phyloP scores from a whole-genome alignment of 2,797 vertebrate species.

The Limosa lapponica region DNA sequence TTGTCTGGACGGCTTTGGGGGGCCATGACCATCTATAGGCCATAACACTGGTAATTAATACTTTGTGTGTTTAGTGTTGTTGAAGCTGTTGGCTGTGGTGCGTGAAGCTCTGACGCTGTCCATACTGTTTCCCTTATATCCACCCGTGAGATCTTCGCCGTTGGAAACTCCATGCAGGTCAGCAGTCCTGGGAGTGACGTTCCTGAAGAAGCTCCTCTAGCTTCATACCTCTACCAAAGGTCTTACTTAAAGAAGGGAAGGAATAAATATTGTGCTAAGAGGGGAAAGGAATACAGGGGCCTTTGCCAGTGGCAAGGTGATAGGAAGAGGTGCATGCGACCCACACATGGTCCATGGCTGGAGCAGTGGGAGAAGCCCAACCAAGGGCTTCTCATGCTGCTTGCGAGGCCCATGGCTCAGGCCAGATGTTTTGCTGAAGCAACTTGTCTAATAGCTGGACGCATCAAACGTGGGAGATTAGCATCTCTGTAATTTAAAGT shows the following conservation, averaged over 20 bases:
- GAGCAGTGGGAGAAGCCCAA: rapidly evolving
- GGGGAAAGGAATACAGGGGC: neutral
- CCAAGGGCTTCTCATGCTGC: neutral
- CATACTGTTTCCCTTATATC: neutral
- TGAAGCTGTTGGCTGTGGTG: slow-evolving; percentile 30
- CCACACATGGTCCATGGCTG: rapidly evolving
- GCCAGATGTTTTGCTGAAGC: neutral
- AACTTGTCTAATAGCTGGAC: neutral
- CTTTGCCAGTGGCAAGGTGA: neutral
- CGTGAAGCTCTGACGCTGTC: neutral
- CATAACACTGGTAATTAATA: slow-evolving; percentile 26
- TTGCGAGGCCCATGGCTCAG: neutral
- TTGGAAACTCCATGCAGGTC: neutral
- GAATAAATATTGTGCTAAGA: neutral
- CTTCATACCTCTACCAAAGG: neutral
- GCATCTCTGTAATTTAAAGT: slow-evolving; percentile 53
- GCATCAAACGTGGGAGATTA: slow-evolving; percentile 37
- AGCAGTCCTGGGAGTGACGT: neutral
- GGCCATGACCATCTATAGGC: neutral
- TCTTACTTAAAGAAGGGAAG: neutral
- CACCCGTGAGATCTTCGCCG: rapidly evolving
- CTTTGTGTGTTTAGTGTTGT: neutral
- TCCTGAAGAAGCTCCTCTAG: neutral
- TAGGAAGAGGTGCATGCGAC: rapidly evolving
- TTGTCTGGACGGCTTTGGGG: neutral